These are phyloP conservation scores for Vicugna pacos DNA, from an alignment of 2,113 vertebrate genomes.

Conservation along the genomic window DNA sequence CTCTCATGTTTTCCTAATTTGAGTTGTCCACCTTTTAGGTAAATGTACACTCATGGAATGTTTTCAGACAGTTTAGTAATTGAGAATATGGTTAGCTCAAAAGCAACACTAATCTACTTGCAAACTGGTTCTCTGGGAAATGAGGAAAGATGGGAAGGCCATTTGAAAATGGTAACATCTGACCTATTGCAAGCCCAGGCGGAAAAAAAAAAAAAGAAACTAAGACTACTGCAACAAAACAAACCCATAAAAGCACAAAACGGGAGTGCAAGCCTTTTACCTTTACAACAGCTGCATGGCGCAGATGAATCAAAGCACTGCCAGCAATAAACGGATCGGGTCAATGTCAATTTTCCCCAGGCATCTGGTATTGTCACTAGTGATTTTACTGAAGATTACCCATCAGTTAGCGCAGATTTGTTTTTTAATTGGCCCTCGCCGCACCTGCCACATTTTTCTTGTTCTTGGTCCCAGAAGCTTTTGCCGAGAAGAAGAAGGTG, in stretches of 20 bases:
- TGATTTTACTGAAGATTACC: constrained; percentile 86
- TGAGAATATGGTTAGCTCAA: constrained; percentile 54
- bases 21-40: constrained; percentile 38
- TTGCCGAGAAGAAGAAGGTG: constrained; percentile 74
- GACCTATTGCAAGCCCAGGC: constrained; percentile 70
- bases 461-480: constrained; percentile 80
- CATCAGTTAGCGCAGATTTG: constrained; percentile 88
- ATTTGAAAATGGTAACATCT: constrained; percentile 71
- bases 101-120: constrained; percentile 53
- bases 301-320: constrained; percentile 76
- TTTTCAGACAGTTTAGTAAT: constrained; percentile 35
- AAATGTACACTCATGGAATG: constrained; percentile 29
- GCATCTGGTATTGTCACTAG: constrained; percentile 81
- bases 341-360: constrained; percentile 87
- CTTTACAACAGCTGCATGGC: constrained; percentile 72
- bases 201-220: constrained; percentile 33
- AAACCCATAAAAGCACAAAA: constrained; percentile 67
- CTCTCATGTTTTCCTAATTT: background rate
- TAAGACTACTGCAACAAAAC: constrained; percentile 54
- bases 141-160: constrained; percentile 51
- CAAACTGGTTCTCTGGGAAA: constrained; percentile 55
- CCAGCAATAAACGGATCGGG: constrained; percentile 79
- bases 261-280: constrained; percentile 63
- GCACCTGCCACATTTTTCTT: constrained; percentile 84
- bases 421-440: constrained; percentile 88